A percentile compares a stretch with the other conserved stretches of the same genome.
Evolutionary conservation across 2,797 vertebrate species (phyloP).

Genomic region (Pyrocephalus nanus): DNA sequence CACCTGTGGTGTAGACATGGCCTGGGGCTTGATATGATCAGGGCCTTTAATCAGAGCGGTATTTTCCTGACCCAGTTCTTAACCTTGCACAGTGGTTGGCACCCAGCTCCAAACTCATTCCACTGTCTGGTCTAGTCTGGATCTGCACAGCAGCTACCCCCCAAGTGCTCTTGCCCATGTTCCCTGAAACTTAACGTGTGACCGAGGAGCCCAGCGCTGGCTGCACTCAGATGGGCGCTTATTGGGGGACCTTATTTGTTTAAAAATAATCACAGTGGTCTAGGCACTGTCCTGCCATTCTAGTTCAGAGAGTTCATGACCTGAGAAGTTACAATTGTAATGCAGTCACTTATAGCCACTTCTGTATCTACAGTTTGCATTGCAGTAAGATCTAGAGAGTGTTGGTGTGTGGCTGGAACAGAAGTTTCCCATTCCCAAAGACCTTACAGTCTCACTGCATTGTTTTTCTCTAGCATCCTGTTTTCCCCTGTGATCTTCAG

Average conservation of each 20-base stretch:
- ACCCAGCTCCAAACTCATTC: not conserved
- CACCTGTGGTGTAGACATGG: slow-evolving; percentile 61
- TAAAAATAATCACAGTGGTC: not conserved
- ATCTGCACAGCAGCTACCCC: not conserved
- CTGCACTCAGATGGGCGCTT: not conserved
- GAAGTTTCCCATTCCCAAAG: not conserved
- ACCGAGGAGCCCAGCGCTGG: not conserved
- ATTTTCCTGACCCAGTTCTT: slow-evolving; percentile 64
- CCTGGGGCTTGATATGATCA: slow-evolving; percentile 38
- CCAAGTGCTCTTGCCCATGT: not conserved
- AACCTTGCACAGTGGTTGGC: slow-evolving; percentile 3
- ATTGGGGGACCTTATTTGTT: not conserved
- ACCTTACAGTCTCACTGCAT: not conserved
- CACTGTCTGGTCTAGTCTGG: not conserved
- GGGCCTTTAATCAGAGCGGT: slow-evolving; percentile 39
- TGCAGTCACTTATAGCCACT: not conserved
- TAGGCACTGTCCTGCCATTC: not conserved
- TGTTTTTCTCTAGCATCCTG: not conserved
- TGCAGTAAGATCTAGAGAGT: not conserved
- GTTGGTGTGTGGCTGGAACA: not conserved
- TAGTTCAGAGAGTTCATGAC: not conserved
- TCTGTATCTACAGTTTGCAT: not conserved
- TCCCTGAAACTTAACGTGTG: not conserved
- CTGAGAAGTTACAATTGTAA: not conserved
- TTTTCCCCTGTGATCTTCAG: not conserved